Conservation (phyloP, 2,797 vertebrate genomes). For the Pterois miles region DNA sequence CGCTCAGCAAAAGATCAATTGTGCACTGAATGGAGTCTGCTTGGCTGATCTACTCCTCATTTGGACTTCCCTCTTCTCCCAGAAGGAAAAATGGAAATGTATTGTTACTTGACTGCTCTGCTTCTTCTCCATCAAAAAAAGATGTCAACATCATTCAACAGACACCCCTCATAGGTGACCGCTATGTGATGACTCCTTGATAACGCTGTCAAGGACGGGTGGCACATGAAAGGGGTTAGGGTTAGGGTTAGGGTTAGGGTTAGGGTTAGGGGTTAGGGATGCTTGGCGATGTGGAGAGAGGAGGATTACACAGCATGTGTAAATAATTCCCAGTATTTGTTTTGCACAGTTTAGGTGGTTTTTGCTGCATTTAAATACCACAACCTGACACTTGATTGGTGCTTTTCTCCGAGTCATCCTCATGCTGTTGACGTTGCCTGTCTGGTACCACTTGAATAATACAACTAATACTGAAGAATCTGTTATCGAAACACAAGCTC, state of each 20-base stretch:
- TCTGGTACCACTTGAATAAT: not conserved
- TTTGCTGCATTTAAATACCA: not conserved
- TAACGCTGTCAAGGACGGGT: conserved; percentile 45
- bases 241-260: too few species aligned
- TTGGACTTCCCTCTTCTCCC: conserved; percentile 19
- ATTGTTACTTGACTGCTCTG: conserved; percentile 12
- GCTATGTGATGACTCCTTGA: conserved; percentile 52
- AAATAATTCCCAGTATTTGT: not conserved
- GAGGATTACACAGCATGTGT: not conserved
- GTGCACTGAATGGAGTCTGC: conserved; percentile 20
- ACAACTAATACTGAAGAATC: not conserved
- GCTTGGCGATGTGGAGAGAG: conserved; percentile 17
- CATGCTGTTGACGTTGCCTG: not conserved
- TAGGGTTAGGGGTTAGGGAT: too few species aligned
- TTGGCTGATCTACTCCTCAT: conserved; percentile 52
- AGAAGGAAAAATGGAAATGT: conserved; percentile 12
- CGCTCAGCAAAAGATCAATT: conserved; percentile 36
- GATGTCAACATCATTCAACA: conserved; percentile 33
- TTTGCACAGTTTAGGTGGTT: not conserved
- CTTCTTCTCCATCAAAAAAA: conserved; percentile 14
- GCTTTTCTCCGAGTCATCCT: not conserved
- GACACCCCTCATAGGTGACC: conserved; percentile 30
- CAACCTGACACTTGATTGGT: not conserved
- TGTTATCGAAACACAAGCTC: not conserved
- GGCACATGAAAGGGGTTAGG: conserved; percentile 34